phyloP scores from a whole-genome alignment of 2,797 vertebrate species.

The Coendou prehensilis region DNA sequence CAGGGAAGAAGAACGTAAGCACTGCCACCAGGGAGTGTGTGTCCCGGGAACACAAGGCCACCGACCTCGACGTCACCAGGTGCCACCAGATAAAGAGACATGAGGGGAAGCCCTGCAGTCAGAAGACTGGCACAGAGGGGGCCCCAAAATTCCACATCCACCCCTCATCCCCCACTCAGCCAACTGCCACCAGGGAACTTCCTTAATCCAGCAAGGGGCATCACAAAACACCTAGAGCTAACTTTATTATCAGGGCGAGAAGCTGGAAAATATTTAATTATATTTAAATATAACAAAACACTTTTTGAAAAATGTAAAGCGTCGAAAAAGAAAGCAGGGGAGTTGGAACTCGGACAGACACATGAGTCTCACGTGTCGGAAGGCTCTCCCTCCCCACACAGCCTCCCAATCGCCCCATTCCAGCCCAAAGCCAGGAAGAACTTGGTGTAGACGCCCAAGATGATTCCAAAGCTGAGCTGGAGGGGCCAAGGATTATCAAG shows the following conservation, averaged over 20 bases:
- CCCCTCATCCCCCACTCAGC: neutral
- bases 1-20: neutral
- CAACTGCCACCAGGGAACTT: neutral
- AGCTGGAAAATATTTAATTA: neutral
- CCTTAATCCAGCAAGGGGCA: neutral
- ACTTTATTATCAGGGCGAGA: neutral
- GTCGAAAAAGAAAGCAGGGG: conserved; percentile 6
- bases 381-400: neutral
- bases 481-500: neutral
- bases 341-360: neutral
- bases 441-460: neutral
- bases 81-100: neutral
- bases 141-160: neutral
- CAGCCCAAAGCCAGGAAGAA: neutral
- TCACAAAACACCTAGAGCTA: neutral
- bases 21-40: neutral
- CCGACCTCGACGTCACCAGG: neutral
- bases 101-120: neutral
- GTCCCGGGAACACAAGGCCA: neutral
- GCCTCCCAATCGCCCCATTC: neutral
- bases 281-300: neutral
- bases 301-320: neutral
- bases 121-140: neutral
- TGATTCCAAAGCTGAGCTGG: neutral
- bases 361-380: neutral